Evolutionary conservation across 1,140 invertebrate species (phyloP), one percentile per base, ranked within the genome.

Genomic region (Drosophila simulans): DNA sequence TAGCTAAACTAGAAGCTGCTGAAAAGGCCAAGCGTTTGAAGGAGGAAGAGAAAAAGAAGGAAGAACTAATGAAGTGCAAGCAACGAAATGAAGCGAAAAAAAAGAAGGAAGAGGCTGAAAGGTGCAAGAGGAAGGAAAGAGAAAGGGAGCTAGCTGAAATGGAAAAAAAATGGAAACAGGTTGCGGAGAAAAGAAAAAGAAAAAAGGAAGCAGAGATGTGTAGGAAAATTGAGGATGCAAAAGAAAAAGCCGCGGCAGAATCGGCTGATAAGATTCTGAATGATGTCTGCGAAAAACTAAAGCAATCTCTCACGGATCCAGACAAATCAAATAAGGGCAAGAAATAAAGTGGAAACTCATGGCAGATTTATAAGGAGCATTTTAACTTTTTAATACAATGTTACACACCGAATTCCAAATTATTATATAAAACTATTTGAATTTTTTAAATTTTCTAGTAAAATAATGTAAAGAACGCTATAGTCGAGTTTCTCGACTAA

Each of bases 211-310:
- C 22, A 22, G 15, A 51, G n/a, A 8, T 35, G 10, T 69, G 52
- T 15, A 57, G 43, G 11, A 57, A 51, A 27, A 12, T 68, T 5
- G 5, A 12, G 20, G 13, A 48, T 20, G 45, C 25, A 10, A 4
- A n/a, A 3, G 11, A 11, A 1, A 63, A 15, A 25, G 13, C n/a
- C 11, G 12, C n/a, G 0, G 46, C n/a, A 3, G n/a, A 35, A 25
- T 10, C 37, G n/a, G 17, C 17, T 12, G 22, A 65, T 2, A 27
- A 5, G 5, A 11, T 35, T 15, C 4, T 52, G 3, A 8, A 65
- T 3, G n/a, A 37, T 0, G 20, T 65, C 1, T 65, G 64, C 37
- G 52, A 68, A 42, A 68, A 37, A 12, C 2, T 68, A 10, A 63
- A 34, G 5, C 35, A 66, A 51, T 34, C 34, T 17, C 40, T 8